phyloP scores from a whole-genome alignment of 2,888 invertebrate species.

The Ochropleura plecta region DNA sequence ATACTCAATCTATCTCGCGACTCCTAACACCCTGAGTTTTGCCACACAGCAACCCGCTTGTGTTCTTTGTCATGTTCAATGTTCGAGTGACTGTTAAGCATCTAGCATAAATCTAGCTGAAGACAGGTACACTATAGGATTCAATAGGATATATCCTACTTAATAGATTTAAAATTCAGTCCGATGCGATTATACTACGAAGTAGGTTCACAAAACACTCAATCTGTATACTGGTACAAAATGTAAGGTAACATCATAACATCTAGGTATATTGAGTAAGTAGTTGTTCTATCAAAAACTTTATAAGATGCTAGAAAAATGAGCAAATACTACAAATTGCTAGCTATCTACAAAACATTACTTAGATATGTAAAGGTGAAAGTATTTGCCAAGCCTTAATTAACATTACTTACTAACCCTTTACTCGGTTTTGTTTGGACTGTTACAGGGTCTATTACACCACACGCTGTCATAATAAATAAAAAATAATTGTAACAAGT shows the following conservation, averaged over 20 bases:
- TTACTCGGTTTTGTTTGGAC: slow-evolving; percentile 52
- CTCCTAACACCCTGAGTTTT: slow-evolving; percentile 61
- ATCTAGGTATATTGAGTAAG: slow-evolving; percentile 56
- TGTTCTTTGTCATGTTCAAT: slow-evolving; percentile 78
- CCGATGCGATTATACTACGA: slow-evolving; percentile 64
- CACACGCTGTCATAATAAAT: slow-evolving; percentile 45
- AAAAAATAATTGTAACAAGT: slow-evolving; percentile 44
- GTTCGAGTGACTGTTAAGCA: slow-evolving; percentile 79
- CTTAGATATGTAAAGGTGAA: slow-evolving; percentile 60
- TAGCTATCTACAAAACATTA: slow-evolving; percentile 72
- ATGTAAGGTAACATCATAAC: slow-evolving; percentile 59
- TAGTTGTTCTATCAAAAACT: slow-evolving; percentile 50
- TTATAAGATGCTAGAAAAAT: slow-evolving; percentile 58
- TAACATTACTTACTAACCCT: slow-evolving; percentile 70
- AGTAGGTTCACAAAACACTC: slow-evolving; percentile 54
- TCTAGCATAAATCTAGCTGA: slow-evolving; percentile 77
- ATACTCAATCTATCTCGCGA: slow-evolving; percentile 63
- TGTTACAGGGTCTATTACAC: slow-evolving; percentile 50
- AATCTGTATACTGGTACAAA: slow-evolving; percentile 59
- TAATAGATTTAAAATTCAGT: slow-evolving; percentile 56
- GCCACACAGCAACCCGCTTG: slow-evolving; percentile 68
- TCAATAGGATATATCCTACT: slow-evolving; percentile 70
- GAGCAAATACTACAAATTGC: slow-evolving; percentile 71
- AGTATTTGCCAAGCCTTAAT: slow-evolving; percentile 69
- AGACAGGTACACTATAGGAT: slow-evolving; percentile 71